phyloP scores from a whole-genome alignment of 2,888 invertebrate genomes.

The Alloscopus bannaensis region DNA sequence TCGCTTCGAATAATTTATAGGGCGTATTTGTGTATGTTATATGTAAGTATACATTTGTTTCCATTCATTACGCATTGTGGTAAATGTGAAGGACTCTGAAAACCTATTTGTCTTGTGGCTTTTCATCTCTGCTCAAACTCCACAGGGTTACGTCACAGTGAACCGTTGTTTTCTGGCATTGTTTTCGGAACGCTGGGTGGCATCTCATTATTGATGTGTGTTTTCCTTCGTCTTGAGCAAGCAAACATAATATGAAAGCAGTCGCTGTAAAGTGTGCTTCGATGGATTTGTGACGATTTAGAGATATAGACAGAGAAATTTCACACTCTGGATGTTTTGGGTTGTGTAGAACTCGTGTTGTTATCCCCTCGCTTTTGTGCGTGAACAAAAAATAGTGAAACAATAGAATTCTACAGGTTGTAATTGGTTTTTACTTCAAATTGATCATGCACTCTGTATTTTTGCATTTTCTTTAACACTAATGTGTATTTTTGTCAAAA shows the following conservation, averaged over 20 bases:
- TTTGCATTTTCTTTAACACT: slow-evolving; percentile 5
- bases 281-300: neutral
- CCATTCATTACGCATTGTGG: slow-evolving; percentile 10
- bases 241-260: too few relatives aligned
- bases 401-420: slow-evolving; percentile 36
- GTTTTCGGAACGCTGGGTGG: slow-evolving; percentile 30
- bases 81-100: slow-evolving; percentile 13
- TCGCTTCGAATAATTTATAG: neutral
- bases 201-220: slow-evolving; percentile 12
- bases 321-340: slow-evolving; percentile 6
- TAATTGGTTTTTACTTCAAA: slow-evolving; percentile 42
- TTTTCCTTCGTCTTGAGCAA: too few relatives aligned
- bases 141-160: slow-evolving; percentile 8
- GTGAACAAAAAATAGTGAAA: slow-evolving; percentile 40
- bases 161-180: slow-evolving; percentile 21
- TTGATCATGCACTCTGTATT: slow-evolving; percentile 14
- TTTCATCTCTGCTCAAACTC: slow-evolving; percentile 16
- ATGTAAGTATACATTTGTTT: neutral
- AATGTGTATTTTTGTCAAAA: neutral
- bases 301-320: too few relatives aligned
- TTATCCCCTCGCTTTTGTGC: slow-evolving; percentile 7
- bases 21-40: neutral
- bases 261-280: neutral
- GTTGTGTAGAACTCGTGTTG: slow-evolving; percentile 3
- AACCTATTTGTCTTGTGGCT: slow-evolving; percentile 38